Conservation (phyloP, 2,797 vertebrate species). For the Phalanger gymnotis region DNA sequence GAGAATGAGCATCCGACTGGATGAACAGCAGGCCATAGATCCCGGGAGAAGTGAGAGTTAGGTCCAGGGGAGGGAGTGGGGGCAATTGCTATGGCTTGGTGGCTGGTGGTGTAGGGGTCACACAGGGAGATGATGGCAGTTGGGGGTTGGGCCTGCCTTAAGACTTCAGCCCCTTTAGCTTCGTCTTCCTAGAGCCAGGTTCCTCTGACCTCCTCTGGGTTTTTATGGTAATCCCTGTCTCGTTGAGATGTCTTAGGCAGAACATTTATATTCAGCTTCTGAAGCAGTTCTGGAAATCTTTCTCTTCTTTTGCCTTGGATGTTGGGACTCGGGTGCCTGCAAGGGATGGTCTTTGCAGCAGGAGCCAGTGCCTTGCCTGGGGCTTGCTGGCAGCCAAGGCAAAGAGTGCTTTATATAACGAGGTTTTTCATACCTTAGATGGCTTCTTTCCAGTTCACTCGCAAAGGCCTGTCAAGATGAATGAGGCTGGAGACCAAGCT, state of each 20-base stretch:
- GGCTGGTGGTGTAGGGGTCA: neutral
- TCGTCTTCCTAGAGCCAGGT: neutral
- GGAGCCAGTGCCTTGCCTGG: neutral
- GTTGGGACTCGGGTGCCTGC: neutral
- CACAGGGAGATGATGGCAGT: neutral
- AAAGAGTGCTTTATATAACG: neutral
- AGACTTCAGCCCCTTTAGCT: neutral
- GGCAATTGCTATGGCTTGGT: neutral
- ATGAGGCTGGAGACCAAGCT: neutral
- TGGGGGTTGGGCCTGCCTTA: neutral
- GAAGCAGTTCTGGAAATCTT: neutral
- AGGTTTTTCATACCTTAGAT: neutral
- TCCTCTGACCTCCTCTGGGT: neutral
- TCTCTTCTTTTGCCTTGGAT: neutral
- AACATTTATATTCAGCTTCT: neutral
- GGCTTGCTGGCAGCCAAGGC: neutral
- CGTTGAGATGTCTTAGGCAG: neutral
- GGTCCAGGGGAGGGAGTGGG: neutral
- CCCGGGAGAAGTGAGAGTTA: neutral
- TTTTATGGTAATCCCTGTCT: neutral
- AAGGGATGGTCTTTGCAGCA: neutral
- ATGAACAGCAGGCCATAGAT: neutral
- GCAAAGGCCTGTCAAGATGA: neutral
- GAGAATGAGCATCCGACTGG: neutral
- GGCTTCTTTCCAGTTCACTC: neutral